Base-by-base conservation (phyloP, 1,140 invertebrate species). In the Holcopasites calliopsidis region DNA sequence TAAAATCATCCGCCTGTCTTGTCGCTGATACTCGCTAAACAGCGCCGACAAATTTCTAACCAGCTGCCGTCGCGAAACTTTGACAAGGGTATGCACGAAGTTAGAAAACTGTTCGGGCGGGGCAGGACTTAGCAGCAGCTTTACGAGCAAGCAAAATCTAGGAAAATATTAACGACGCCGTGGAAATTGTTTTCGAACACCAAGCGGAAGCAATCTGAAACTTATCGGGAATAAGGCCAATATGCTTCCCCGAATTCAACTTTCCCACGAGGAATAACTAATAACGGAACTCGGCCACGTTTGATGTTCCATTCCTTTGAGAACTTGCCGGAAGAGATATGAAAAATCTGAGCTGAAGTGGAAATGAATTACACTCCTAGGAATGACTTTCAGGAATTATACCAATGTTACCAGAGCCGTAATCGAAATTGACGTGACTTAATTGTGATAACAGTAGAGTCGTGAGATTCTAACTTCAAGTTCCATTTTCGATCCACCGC, bases 1-100 rank as follows among this genome's bases (percentile, higher is more conserved):
- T 66, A 28, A 72, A 73, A 33, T 38, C 50, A 16, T 40, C 69
- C 64, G 16, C 38, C 18, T 26, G 3, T 26, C 42, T 52, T 21
- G 40, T 38, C 38, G 16, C 21, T 38, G 28, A 74, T 23, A 26
- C 21, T 50, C 18, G 44, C 23, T 40, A 18, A 52, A 31, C 44
- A 52, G 38, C n/a, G 3, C 62, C 10, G 42, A 49, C 58, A 40
- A 72, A 57, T 62, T 72, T 38, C 47, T 40, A 8, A 1, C 11
- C 23, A 7, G 13, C 23, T 60, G 35, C 49, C 31, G 3, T 26
- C 31, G 35, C 21, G 42, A 50, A 62, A 50, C 44, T 62, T 50
- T 5, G 6, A 50, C 69, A 38, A 21, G 40, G 57, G 11, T 26
- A n/a, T 10, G 11, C 44, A 2, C 13, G 18, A n/a, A 23, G 55